A percentile compares a stretch with the other conserved stretches of the same genome.
Conservation (phyloP, 2,113 vertebrate genomes). For the Zonotrichia leucophrys region DNA sequence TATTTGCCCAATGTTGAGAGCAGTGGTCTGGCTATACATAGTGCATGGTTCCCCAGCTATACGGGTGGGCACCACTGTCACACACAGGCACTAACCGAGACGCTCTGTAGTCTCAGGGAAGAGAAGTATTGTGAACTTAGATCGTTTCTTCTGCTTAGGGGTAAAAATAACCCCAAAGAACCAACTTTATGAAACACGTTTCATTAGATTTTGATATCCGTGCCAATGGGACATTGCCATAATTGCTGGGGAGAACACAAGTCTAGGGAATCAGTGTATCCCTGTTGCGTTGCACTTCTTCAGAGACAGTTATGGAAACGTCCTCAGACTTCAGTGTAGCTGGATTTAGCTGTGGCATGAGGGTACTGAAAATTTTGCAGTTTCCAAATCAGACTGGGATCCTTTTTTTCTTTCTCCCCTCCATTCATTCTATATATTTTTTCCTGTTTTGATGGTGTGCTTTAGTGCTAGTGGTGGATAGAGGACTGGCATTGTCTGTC, state of each 20-base stretch:
- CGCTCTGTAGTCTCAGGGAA: background rate
- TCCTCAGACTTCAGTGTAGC: constrained; percentile 72
- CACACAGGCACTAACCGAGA: constrained; percentile 33
- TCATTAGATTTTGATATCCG: background rate
- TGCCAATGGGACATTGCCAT: background rate
- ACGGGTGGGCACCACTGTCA: constrained; percentile 61
- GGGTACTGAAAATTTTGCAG: constrained; percentile 70
- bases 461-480: background rate
- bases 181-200: background rate
- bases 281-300: constrained; percentile 64
- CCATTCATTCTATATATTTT: background rate
- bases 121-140: constrained; percentile 26
- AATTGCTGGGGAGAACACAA: background rate
- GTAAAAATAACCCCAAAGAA: background rate
- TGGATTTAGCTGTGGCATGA: constrained; percentile 73
- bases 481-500: constrained; percentile 18
- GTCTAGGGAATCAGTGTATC: background rate
- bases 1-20: constrained; percentile 61
- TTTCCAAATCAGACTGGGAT: constrained; percentile 69
- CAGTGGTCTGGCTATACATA: background rate
- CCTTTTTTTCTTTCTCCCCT: background rate
- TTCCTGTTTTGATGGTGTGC: background rate
- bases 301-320: constrained; percentile 71
- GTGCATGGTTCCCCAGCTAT: background rate
- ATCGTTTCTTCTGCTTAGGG: background rate